phyloP scores from a whole-genome alignment of 2,888 invertebrate genomes.

The Callyntrura sp. region DNA sequence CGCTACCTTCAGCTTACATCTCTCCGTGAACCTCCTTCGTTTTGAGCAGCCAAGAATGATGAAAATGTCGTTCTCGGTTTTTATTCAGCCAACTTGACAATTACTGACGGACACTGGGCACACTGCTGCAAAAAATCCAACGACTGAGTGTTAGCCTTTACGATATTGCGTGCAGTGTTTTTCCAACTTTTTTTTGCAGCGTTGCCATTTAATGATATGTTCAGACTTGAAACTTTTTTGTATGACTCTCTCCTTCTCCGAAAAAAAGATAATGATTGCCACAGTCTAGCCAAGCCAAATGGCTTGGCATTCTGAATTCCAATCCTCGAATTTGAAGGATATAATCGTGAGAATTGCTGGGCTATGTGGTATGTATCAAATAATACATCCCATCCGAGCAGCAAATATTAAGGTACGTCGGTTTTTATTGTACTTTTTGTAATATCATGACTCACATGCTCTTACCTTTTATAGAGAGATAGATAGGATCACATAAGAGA shows the following conservation, averaged over 20 bases:
- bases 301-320: conserved; percentile 31
- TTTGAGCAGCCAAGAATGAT: conserved; percentile 19
- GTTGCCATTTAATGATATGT: no score
- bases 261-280: conserved; percentile 26
- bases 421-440: no score
- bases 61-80: neutral
- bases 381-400: no score
- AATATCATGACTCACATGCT: neutral
- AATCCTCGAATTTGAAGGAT: conserved; percentile 23
- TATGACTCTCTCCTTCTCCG: neutral
- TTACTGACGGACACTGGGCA: neutral
- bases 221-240: conserved; percentile 14
- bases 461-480: neutral
- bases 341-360: conserved; percentile 26
- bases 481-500: conserved; percentile 8
- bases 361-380: conserved; percentile 39
- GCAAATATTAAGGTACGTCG: no score
- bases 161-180: no score
- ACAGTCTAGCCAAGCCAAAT: neutral
- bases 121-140: no score
- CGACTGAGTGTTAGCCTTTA: neutral
- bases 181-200: neutral
- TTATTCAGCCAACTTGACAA: neutral
- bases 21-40: neutral
- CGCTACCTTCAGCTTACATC: neutral